Base-by-base conservation (phyloP, 2,113 vertebrate genomes). In the Hystrix brachyura region DNA sequence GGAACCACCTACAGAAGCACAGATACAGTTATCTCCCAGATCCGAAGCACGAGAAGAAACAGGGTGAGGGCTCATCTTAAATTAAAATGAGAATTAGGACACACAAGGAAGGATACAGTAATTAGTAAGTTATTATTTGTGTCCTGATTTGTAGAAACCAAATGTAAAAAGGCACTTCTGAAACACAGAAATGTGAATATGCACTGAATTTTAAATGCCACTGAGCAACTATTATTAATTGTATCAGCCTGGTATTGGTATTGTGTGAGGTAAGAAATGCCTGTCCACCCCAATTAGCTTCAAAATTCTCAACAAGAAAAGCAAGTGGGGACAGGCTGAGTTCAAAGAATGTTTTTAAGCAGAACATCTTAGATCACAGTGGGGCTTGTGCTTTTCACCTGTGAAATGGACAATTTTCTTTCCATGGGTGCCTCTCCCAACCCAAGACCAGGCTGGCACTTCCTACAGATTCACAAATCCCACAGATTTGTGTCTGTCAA, bases 71-170 rank as follows among this genome's bases (percentile, higher is more conserved):
- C 21, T 59, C 85, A 12, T 67, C 46, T 81, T 29, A 69, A 64
- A 51, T 83, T 29, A 62, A 67, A 80, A 71, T 27, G 13, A 69
- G 4, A 91, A 95, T 59, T 83, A 72, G 38, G 43, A 96, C 38
- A 82, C 27, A 67, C 60, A 90, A 57, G 11, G 17, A 87, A 91
- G 57, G 38, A 23, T 4, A 91, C 34, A 18, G 34, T 69, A n/a
- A 83, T 69, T 34, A 59, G 7, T 51, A 78, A 57, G 46, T 43
- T 46, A 76, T 46, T 78, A 15, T 82, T 88, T 78, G n/a, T 19
- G 46, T 87, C 57, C 15, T 95, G 19, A 74, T 87, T 83, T 97
- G 46, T 64, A 91, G 12, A 94, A 71, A 76, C 12, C 43, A 92
- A 83, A 32, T 93, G 13, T 21, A 82, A 76, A 94, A 84, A 48